Conservation (phyloP, 1,140 invertebrate species). For the Drosophila melanica region DNA sequence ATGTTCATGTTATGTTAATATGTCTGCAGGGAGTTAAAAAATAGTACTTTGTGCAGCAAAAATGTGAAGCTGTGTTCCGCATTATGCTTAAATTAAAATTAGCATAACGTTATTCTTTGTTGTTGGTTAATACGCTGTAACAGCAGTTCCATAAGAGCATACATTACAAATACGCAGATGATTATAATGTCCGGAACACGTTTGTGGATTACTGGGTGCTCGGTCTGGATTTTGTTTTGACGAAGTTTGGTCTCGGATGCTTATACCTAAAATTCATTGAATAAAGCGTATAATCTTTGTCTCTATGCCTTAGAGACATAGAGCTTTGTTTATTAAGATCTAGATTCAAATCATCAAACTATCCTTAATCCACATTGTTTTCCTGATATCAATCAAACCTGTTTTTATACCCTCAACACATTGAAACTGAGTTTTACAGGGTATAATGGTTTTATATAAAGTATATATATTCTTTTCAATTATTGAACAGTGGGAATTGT, state of each 20-base stretch:
- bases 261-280: conserved; percentile 27
- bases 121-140: conserved; percentile 9
- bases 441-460: no score
- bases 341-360: no score
- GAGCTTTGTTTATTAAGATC: no score
- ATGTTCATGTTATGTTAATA: conserved; percentile 28
- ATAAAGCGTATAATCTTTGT: no score
- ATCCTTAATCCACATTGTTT: no score
- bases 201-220: not conserved
- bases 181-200: conserved; percentile 43
- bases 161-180: conserved; percentile 62
- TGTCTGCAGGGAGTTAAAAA: conserved; percentile 28
- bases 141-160: conserved; percentile 14
- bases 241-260: conserved; percentile 16
- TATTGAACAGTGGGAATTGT: no score
- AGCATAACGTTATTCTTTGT: conserved; percentile 77
- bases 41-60: conserved; percentile 29
- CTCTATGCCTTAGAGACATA: no score
- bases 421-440: no score
- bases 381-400: no score
- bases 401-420: no score
- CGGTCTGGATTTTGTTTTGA: conserved; percentile 13
- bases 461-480: no score
- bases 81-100: conserved; percentile 71
- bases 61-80: conserved; percentile 51